phyloP scores from a whole-genome alignment of 2,797 vertebrate genomes.

The Ataeniobius toweri region DNA sequence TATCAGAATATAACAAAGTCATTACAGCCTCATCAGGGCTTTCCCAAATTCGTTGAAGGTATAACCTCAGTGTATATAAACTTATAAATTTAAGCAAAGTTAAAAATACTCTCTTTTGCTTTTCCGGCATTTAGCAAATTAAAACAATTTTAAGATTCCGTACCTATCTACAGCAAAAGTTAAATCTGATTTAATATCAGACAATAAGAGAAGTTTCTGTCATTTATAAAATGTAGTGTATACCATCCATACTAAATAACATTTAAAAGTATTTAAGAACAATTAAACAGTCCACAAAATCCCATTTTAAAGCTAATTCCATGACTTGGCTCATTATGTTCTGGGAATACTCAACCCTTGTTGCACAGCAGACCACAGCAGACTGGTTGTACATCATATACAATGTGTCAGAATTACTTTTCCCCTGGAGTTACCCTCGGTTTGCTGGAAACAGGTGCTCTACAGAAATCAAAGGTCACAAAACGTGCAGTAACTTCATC shows the following conservation, averaged over 20 bases:
- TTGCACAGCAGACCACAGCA: neutral
- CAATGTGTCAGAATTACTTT: neutral
- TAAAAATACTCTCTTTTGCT: neutral
- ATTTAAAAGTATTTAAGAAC: neutral
- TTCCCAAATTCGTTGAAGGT: too few relatives aligned
- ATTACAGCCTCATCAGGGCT: too few relatives aligned
- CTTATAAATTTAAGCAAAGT: neutral
- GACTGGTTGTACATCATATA: neutral
- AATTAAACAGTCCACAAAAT: neutral
- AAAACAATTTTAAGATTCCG: neutral
- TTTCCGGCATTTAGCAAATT: neutral
- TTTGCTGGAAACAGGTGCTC: neutral
- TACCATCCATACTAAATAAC: neutral
- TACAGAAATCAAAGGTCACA: slow-evolving; percentile 1
- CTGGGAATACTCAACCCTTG: neutral
- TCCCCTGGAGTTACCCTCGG: neutral
- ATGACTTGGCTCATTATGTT: neutral
- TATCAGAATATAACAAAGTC: too few relatives aligned
- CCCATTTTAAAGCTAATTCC: neutral
- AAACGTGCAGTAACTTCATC: slow-evolving; percentile 4
- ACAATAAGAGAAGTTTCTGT: slow-evolving; percentile 9
- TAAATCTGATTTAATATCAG: neutral
- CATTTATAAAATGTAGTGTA: neutral
- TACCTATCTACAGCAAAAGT: neutral
- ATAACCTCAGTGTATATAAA: neutral